Evolutionary conservation across 2,888 invertebrate genomes (phyloP), one percentile per base, ranked within the genome.

Genomic region (Caenorhabditis sulstoni): DNA sequence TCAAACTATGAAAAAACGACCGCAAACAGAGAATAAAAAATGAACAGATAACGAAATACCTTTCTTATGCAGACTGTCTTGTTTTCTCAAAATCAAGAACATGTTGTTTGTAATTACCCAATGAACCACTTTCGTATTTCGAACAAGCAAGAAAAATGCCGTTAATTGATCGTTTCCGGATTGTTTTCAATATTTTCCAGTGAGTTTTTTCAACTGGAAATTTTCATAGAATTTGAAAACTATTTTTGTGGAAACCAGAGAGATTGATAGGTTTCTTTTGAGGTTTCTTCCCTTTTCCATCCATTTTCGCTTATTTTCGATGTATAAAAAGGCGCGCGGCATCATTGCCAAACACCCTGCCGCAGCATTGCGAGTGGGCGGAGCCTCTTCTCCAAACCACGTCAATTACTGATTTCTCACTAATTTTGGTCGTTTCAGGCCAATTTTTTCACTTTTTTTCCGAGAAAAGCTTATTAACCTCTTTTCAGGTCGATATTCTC

Each of bases 321-420:
- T 11, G 35, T 37, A 8, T 41, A 18, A 44, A 44, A 18, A 18
- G 0, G 47, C 29, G 35, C 41, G 71, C 62, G 20, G 49, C 49
- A 20, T 20, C 2, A 37, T 67, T 67, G 66, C 75, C 7, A 49
- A 59, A 47, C 45, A 20, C 53, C 41, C 9, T 61, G 76, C 67
- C 44, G 62, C 22, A 35, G 20, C 12, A 16, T 68, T 57, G 67
- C 76, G 52, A 49, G 9, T 22, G 59, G 77, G 77, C 52, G 77
- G 41, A 14, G 45, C 47, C 5, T 52, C 23, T 22, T 49, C 7
- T 45, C 49, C 39, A 65, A 64, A 62, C 58, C 57, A 58, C 61
- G 73, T 73, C 58, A 39, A 29, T 58, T 37, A 37, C 18, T 16
- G 0, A 29, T 75, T 68, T 52, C n/a, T 50, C 39, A 64, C 50